Percentiles rank a stretch among this genome's conserved stretches.
Conservation (phyloP, 2,888 invertebrate genomes). For the Bellardia bayeri region DNA sequence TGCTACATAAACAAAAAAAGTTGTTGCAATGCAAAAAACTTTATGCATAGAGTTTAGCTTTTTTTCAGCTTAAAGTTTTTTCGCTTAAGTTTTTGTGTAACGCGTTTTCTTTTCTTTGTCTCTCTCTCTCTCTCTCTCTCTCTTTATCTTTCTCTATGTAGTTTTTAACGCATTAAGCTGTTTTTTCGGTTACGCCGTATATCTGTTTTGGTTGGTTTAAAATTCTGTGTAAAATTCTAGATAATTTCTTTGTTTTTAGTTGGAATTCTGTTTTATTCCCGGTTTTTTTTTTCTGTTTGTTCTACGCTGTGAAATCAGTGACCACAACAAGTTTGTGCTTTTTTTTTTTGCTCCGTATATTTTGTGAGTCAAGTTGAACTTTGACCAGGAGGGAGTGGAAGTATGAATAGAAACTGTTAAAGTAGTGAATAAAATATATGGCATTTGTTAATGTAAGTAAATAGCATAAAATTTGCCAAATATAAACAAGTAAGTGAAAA, state of each 20-base stretch:
- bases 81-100: background rate
- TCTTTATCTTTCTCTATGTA: no score
- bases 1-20: background rate
- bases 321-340: constrained; percentile 36
- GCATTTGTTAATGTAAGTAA: constrained; percentile 4
- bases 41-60: constrained; percentile 37
- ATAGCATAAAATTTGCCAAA: constrained; percentile 27
- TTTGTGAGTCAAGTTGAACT: background rate
- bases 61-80: background rate
- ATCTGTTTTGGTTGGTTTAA: constrained; percentile 8
- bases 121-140: no score
- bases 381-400: constrained; percentile 10
- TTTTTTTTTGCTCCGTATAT: background rate
- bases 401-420: no score
- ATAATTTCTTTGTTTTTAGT: constrained; percentile 41
- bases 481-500: background rate
- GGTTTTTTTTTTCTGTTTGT: background rate
- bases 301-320: constrained; percentile 32
- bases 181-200: background rate
- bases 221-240: constrained; percentile 26
- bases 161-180: constrained; percentile 23
- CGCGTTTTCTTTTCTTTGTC: background rate
- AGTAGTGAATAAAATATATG: background rate
- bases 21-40: constrained; percentile 3
- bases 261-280: background rate